Evolutionary conservation across 2,888 invertebrate species (phyloP).

Genomic region (Euzophera pinguis): DNA sequence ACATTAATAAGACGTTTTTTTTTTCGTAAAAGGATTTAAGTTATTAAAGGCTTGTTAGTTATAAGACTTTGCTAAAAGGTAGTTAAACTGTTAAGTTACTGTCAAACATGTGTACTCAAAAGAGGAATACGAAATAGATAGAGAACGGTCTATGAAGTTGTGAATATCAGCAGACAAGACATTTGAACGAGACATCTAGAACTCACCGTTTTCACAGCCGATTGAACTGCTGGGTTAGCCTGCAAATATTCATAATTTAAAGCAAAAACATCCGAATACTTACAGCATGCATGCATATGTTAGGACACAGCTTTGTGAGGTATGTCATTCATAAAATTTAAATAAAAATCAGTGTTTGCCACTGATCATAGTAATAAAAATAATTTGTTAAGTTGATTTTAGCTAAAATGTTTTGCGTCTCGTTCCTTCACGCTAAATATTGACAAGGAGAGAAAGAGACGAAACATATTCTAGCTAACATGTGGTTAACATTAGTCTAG

Average conservation of each 20-base stretch:
- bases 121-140: neutral
- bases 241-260: constrained; percentile 81
- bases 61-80: no score
- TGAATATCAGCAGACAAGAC: constrained; percentile 25
- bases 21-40: no score
- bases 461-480: no score
- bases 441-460: no score
- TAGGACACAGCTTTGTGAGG: constrained; percentile 15
- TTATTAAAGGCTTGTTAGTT: no score
- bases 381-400: no score
- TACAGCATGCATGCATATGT: constrained; percentile 58
- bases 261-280: constrained; percentile 53
- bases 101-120: neutral
- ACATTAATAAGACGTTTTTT: no score
- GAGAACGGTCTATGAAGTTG: constrained; percentile 50
- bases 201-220: constrained; percentile 96
- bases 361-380: no score
- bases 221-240: constrained; percentile 96
- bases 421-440: no score
- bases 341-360: neutral
- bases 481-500: no score
- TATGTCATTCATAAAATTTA: constrained; percentile 20
- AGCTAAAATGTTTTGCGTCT: no score
- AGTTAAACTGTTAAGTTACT: no score
- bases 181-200: constrained; percentile 27